Conservation (phyloP, 1,140 invertebrate genomes). For the Leptopilina clavipes region DNA sequence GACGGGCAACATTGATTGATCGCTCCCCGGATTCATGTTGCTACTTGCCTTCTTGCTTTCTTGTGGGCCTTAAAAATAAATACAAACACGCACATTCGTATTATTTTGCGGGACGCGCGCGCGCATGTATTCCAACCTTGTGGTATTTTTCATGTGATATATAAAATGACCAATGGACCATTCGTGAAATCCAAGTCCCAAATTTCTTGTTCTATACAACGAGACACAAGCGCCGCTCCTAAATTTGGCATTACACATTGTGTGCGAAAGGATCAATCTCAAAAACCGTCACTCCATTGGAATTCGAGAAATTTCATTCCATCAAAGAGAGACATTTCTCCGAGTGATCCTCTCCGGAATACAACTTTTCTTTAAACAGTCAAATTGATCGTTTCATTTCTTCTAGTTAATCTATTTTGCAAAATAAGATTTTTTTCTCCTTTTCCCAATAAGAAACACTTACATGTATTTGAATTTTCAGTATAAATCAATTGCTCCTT, state of each 20-base stretch:
- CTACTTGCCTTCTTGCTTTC: conserved; percentile 51
- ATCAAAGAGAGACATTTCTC: conserved; percentile 10
- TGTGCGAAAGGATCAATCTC: conserved; percentile 29
- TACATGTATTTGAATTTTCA: no score
- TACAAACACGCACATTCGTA: conserved; percentile 33
- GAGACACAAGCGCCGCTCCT: conserved; percentile 52
- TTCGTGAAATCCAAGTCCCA: conserved; percentile 44
- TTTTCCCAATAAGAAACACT: no score
- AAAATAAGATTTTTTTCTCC: no score
- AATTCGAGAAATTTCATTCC: conserved; percentile 10
- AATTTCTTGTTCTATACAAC: conserved; percentile 47
- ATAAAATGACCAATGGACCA: conserved; percentile 51
- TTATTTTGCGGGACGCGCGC: conserved; percentile 31
- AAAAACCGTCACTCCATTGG: conserved; percentile 6
- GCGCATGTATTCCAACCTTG: conserved; percentile 43
- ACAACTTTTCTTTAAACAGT: background rate
- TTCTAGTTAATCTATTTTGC: no score
- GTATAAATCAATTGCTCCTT: no score
- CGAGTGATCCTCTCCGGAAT: background rate
- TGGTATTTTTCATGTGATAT: conserved; percentile 45
- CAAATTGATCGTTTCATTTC: background rate
- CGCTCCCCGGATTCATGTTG: conserved; percentile 52
- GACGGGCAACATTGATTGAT: conserved; percentile 74
- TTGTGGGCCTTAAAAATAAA: conserved; percentile 45
- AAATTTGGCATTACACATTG: conserved; percentile 45